Conservation (phyloP, 2,113 vertebrate genomes). For the Beaufortia kweichowensis region DNA sequence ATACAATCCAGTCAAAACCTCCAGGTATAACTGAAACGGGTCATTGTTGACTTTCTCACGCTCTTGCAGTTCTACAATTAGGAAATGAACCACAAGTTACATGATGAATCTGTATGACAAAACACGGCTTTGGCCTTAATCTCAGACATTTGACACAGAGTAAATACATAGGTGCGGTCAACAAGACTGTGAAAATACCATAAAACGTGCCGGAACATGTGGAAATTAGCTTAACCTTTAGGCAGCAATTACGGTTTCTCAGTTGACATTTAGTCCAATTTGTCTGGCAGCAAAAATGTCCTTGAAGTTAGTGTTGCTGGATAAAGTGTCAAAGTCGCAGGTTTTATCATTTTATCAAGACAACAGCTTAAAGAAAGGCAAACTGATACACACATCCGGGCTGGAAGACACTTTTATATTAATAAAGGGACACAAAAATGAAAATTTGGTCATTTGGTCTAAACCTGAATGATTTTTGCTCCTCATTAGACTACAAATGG, state of each 20-base stretch:
- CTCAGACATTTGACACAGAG: background rate
- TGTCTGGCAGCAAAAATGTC: conserved; percentile 38
- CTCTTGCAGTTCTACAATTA: background rate
- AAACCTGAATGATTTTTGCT: too few species aligned
- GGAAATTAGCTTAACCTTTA: conserved; percentile 56
- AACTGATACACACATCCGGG: conserved; percentile 11
- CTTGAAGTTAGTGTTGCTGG: conserved; percentile 37
- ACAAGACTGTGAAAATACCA: conserved; percentile 46
- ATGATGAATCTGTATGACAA: conserved; percentile 21
- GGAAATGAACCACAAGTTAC: conserved; percentile 1
- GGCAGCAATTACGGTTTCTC: conserved; percentile 61
- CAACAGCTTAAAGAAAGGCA: conserved; percentile 33
- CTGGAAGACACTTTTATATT: background rate
- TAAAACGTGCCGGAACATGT: conserved; percentile 42
- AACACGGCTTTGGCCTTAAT: conserved; percentile 20
- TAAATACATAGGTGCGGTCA: conserved; percentile 20
- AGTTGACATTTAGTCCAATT: conserved; percentile 51
- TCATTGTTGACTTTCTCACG: background rate
- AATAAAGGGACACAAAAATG: too few species aligned
- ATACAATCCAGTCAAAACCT: background rate
- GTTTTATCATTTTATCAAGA: conserved; percentile 35
- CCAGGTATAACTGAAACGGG: background rate
- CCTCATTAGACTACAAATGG: too few species aligned
- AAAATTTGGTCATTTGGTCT: too few species aligned
- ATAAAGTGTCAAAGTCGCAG: conserved; percentile 23